Evolutionary conservation across 2,888 invertebrate genomes (phyloP), one percentile per base, ranked within the genome.

Genomic region (Oxytorus armatus): DNA sequence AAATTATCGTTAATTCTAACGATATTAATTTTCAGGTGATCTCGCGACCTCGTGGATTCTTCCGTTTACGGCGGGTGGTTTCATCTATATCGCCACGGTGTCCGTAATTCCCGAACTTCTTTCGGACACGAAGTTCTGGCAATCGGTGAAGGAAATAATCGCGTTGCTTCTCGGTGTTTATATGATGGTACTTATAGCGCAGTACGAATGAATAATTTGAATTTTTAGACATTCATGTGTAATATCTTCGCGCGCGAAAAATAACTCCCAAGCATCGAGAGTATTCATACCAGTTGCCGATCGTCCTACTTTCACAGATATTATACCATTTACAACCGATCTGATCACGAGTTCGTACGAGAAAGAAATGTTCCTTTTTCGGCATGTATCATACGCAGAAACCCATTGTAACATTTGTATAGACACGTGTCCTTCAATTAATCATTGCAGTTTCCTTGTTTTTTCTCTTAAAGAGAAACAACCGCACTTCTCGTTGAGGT

Each of bases 1-100:
- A 42, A 42, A 68, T 39, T 16, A 23, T 29, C 11, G 36, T 16
- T 49, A 42, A 29, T 53, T 39, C n/a, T 5, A 51, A 57, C 10
- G 0, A 75, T 53, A 51, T 59, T 3, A 42, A 44, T 70, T 93
- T 86, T 93, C 93, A 89, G 95, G 95, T 76, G 93, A 93, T 65
- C 92, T 96, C 80, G 96, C 97, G 0, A 95, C 96, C 8, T 94
- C 95, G 4, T 97, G 98, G 95, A 97, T 99, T 69, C 93, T 99
- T 74, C 99, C 99, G 11, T 99, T 99, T 88, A 99, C 99, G 23
- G 99, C 99, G 51, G 99, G 98, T 83, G 98, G 99, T n/a, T 99
- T 99, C 91, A 99, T 99, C 91, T 99, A 99, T 92, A 99, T 99
- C 87, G 99, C 99, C 18, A 98, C 99, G 16, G 99, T 99, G 0